phyloP scores from a whole-genome alignment of 1,140 invertebrate species.

The Drosophila guanche region DNA sequence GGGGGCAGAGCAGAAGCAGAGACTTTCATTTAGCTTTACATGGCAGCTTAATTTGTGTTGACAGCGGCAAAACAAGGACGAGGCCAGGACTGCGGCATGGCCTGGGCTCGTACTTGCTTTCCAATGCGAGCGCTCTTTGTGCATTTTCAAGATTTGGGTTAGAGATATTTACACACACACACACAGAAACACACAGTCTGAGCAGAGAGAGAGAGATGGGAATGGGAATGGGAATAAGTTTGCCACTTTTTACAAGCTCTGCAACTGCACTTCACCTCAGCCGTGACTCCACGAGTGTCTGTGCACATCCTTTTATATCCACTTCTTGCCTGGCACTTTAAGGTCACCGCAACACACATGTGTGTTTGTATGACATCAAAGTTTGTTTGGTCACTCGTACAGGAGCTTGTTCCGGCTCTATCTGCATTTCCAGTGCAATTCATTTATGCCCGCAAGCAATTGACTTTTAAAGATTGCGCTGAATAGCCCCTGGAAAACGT shows the following conservation, averaged over 20 bases:
- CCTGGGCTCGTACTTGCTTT: not conserved
- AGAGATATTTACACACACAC: slow-evolving; percentile 59
- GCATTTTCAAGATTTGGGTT: slow-evolving; percentile 75
- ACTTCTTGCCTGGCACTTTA: not conserved
- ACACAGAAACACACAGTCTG: slow-evolving; percentile 12
- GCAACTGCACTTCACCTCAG: slow-evolving; percentile 27
- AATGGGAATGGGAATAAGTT: slow-evolving; percentile 30
- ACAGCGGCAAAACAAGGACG: slow-evolving; percentile 40
- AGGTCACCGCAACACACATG: slow-evolving; percentile 5
- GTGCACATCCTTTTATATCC: too few species aligned
- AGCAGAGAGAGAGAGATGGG: slow-evolving; percentile 11
- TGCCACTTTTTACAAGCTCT: slow-evolving; percentile 4
- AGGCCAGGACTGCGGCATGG: not conserved
- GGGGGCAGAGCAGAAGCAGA: not conserved
- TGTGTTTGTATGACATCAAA: slow-evolving; percentile 12
- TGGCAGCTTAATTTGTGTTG: slow-evolving; percentile 75
- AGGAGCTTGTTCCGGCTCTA: slow-evolving; percentile 4
- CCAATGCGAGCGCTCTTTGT: slow-evolving; percentile 62
- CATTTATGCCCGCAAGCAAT: slow-evolving; percentile 38
- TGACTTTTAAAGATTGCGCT: slow-evolving; percentile 47
- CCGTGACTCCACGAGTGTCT: not conserved
- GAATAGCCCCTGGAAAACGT: too few species aligned
- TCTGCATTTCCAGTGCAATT: slow-evolving; percentile 13
- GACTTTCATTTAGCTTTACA: slow-evolving; percentile 54
- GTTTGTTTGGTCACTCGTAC: slow-evolving; percentile 36